Conservation (phyloP, 2,888 invertebrate species). For the Pediacus dermestoides region DNA sequence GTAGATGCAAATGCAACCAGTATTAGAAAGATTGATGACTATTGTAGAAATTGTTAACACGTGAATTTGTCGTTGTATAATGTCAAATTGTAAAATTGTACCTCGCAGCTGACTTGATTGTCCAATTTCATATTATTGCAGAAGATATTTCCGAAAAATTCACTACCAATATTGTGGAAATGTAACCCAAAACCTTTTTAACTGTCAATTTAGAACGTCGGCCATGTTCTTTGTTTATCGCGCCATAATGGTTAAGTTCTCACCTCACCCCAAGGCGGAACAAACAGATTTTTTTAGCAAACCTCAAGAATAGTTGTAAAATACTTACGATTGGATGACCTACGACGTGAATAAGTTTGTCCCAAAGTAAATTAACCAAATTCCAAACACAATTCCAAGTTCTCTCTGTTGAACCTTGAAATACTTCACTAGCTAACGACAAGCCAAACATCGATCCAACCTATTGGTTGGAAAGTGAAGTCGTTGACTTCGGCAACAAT, state of each 20-base stretch:
- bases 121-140: too few species aligned
- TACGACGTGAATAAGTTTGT: constrained; percentile 54
- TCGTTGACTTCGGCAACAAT: too few species aligned
- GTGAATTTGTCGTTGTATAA: too few species aligned
- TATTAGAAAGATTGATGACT: too few species aligned
- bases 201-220: too few species aligned
- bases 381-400: constrained; percentile 60
- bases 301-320: constrained; percentile 12
- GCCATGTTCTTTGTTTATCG: constrained; percentile 32
- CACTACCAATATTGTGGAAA: too few species aligned
- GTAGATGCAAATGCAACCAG: too few species aligned
- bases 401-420: constrained; percentile 66
- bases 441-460: constrained; percentile 69
- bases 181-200: too few species aligned
- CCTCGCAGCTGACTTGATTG: too few species aligned
- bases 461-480: constrained; percentile 43
- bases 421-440: constrained; percentile 61
- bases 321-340: constrained; percentile 45
- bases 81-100: too few species aligned
- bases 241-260: constrained; percentile 20
- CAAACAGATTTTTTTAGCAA: not conserved
- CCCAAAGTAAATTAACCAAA: constrained; percentile 49
- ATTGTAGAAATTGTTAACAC: too few species aligned
- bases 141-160: too few species aligned
- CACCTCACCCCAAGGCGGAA: constrained; percentile 4